A percentile compares a stretch with the other conserved stretches of the same genome.
Evolutionary conservation across 1,140 invertebrate genomes (phyloP).

Genomic region (Lamellibrachia luymesi): DNA sequence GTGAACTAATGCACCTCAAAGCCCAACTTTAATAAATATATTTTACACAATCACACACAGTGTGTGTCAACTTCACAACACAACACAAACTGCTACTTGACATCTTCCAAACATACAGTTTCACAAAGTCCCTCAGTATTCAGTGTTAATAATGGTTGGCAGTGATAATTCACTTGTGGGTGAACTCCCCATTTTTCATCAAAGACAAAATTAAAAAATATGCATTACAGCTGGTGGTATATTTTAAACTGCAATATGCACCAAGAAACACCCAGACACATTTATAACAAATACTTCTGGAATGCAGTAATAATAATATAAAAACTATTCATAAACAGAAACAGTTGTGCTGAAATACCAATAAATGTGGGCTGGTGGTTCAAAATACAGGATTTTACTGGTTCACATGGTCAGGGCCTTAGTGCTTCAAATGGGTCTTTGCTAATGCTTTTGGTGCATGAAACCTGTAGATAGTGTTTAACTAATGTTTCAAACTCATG

Average conservation of each 20-base stretch:
- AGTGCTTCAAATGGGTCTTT: too few species aligned
- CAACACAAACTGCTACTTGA: not conserved
- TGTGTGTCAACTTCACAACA: not conserved
- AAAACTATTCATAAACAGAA: not conserved
- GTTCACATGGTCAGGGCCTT: too few species aligned
- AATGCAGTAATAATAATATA: not conserved
- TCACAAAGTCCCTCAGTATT: not conserved
- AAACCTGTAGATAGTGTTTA: too few species aligned
- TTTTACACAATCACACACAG: not conserved
- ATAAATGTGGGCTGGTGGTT: too few species aligned
- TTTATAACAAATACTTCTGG: not conserved
- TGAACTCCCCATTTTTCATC: not conserved
- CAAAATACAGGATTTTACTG: too few species aligned
- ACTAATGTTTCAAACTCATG: not conserved
- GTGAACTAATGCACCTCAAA: not conserved
- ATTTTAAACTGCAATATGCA: not conserved
- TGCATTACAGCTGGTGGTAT: not conserved
- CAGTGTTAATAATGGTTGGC: not conserved
- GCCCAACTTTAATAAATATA: not conserved
- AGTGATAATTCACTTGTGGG: not conserved
- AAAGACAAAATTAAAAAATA: not conserved
- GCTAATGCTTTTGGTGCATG: too few species aligned
- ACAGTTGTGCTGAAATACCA: too few species aligned
- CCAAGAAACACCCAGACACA: not conserved
- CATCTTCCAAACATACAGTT: not conserved